Base-by-base conservation (phyloP, 2,888 invertebrate species). In the Leptura quadrifasciata region DNA sequence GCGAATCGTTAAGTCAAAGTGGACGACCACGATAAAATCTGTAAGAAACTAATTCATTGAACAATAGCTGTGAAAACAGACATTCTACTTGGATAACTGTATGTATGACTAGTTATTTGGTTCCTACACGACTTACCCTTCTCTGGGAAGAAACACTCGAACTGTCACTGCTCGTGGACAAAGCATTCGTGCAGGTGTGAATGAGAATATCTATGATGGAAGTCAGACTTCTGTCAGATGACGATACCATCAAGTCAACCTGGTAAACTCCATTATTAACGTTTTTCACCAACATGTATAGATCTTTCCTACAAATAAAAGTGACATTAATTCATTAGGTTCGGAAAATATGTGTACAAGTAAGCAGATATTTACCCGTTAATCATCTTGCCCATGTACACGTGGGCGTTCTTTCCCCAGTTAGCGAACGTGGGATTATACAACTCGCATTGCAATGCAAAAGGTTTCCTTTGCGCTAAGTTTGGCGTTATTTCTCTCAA, bases 371-470 rank as follows among this genome's bases (percentile, higher is more conserved):
- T 90, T 87, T 89, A 93, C 93, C 92, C 92, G 84, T 91, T 91
- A 21, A 93, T 89, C 61, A 94, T 91, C 81, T 91, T 91, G 31
- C 91, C 91, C 79, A 94, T 91, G 15, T 92, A 88, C 21, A 90
- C 86, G 4, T 90, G 89, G 31, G 93, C 92, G 5, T 91, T 91
- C n/a, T 88, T 86, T 9, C 88, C 87, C 93, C 94, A 93, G 8
- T 84, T 76, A 0, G 90, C 89, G 1, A 86, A 85, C 0, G 86
- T 87, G 0, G 94, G 93, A 63, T 93, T 92, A 52, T 90, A 88
- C 31, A 95, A 86, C 2, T 90, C 88, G 84, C 95, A 95, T 74
- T 91, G 90, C 3, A 92, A 87, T 0, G 93, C 93, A 64, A 93
- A 89, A 0, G 91, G 90, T 2, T 90, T 90, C 0, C 90, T 88